These are phyloP conservation scores for Parochlus steinenii DNA, from an alignment of 2,888 invertebrate species.

Conservation along the genomic window DNA sequence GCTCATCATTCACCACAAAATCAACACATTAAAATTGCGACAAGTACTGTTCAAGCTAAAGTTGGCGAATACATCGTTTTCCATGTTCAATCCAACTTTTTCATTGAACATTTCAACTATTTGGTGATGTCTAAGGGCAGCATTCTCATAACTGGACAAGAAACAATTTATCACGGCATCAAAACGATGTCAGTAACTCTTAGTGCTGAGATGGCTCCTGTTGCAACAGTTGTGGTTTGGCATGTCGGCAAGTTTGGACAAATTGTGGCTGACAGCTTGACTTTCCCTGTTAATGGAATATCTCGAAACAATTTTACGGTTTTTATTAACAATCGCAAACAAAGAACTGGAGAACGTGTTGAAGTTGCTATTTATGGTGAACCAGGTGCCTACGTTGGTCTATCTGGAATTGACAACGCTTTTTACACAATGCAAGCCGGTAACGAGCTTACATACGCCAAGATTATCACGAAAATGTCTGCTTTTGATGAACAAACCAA, in stretches of 20 bases:
- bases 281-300: slow-evolving; percentile 94
- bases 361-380: slow-evolving; percentile 89
- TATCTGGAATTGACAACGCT: slow-evolving; percentile 77
- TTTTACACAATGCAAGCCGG: slow-evolving; percentile 89
- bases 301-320: slow-evolving; percentile 82
- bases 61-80: slow-evolving; percentile 91
- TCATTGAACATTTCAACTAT: slow-evolving; percentile 77
- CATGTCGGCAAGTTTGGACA: slow-evolving; percentile 66
- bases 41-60: slow-evolving; percentile 66
- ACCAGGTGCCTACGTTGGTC: slow-evolving; percentile 84
- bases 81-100: slow-evolving; percentile 83
- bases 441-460: slow-evolving; percentile 74
- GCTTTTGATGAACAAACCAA: slow-evolving; percentile 73
- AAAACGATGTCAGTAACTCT: slow-evolving; percentile 68
- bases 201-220: slow-evolving; percentile 83
- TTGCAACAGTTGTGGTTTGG: slow-evolving; percentile 79
- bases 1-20: slow-evolving; percentile 67
- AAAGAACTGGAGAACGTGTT: slow-evolving; percentile 80
- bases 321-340: slow-evolving; percentile 80
- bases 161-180: slow-evolving; percentile 60
- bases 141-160: slow-evolving; percentile 67
- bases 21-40: slow-evolving; percentile 70
- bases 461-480: slow-evolving; percentile 75
- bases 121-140: slow-evolving; percentile 86
- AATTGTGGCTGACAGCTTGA: slow-evolving; percentile 80